A percentile compares a stretch with the other conserved stretches of the same genome.
These are phyloP conservation scores for Lophotis ruficrista DNA, from an alignment of 2,113 vertebrate species.

Conservation along the genomic window DNA sequence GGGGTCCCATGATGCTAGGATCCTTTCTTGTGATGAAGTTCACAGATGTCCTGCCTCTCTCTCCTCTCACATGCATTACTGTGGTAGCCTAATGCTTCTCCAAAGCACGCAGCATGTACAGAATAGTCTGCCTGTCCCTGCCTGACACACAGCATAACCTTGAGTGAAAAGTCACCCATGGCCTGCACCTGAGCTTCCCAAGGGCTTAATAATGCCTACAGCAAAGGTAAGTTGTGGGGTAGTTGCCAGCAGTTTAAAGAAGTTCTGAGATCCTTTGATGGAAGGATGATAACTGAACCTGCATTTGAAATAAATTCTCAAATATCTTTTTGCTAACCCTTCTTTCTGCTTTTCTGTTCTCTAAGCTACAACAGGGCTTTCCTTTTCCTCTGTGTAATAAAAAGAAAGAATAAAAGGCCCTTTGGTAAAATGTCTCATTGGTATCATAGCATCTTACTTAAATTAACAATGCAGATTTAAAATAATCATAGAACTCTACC, in stretches of 20 bases:
- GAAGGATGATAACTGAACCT: neutral
- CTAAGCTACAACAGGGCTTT: neutral
- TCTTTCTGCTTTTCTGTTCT: neutral
- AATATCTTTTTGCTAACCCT: neutral
- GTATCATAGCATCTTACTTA: neutral
- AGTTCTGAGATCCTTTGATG: neutral
- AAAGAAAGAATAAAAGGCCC: neutral
- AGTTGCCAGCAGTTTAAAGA: neutral
- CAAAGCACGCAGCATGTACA: neutral
- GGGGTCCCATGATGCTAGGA: neutral
- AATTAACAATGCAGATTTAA: neutral
- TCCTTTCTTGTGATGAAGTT: neutral
- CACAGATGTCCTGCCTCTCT: neutral
- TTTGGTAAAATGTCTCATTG: neutral
- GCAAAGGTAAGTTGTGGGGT: neutral
- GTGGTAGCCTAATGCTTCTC: neutral
- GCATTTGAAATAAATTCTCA: neutral
- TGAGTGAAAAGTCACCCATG: neutral
- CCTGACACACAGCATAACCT: neutral
- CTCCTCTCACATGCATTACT: neutral
- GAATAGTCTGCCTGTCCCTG: neutral
- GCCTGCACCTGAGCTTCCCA: neutral
- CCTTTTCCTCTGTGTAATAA: neutral
- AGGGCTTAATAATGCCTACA: neutral
- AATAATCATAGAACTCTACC: neutral